Conservation (phyloP, 2,113 vertebrate species). For the Anhinga rufa region DNA sequence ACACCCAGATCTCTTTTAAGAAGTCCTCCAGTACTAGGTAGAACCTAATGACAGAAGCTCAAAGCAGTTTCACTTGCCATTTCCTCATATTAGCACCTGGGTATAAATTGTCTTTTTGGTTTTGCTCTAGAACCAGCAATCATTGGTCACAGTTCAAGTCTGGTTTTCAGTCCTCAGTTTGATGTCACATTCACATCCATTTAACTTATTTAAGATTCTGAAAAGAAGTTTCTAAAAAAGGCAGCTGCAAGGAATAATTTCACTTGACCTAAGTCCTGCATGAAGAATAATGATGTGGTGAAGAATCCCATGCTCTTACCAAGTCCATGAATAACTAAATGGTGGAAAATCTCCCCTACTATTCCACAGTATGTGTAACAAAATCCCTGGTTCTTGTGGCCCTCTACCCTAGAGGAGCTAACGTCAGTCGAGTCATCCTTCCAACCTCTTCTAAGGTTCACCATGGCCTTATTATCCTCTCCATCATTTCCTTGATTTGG, state of each 20-base stretch:
- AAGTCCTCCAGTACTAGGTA: neutral
- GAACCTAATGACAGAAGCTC: neutral
- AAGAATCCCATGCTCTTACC: neutral
- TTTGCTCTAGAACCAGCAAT: neutral
- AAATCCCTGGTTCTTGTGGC: neutral
- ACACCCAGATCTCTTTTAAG: neutral
- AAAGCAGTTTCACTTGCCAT: neutral
- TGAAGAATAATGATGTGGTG: neutral
- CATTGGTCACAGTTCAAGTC: neutral
- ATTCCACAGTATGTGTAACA: neutral
- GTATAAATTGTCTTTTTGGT: neutral
- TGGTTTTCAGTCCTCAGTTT: neutral
- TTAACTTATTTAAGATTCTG: neutral
- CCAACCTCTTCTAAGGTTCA: neutral
- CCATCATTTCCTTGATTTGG: neutral
- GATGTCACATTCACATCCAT: neutral
- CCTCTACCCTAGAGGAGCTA: neutral
- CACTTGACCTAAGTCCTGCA: neutral
- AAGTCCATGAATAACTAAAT: neutral
- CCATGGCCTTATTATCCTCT: neutral
- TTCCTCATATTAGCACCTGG: neutral
- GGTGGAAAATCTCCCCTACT: neutral
- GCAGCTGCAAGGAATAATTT: neutral
- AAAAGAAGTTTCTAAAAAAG: neutral
- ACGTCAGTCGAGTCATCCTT: neutral